Evolutionary conservation across 1,140 invertebrate species (phyloP).

Genomic region (Rhopalosiphum maidis): DNA sequence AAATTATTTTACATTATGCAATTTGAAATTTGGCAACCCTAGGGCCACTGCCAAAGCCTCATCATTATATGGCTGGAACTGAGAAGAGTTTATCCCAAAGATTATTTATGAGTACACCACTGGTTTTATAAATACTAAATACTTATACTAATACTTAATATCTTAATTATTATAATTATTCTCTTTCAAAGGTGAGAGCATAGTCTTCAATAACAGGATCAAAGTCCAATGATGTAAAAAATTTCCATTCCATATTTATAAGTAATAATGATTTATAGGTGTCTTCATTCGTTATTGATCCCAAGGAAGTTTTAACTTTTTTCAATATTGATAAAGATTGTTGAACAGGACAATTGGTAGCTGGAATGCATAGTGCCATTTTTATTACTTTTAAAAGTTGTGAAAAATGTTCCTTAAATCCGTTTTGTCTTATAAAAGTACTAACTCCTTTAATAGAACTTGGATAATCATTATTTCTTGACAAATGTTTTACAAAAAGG

Average conservation of each 20-base stretch:
- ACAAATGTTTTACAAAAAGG: neutral
- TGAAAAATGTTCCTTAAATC: too few species aligned
- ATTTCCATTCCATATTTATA: neutral
- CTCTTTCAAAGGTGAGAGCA: accelerated
- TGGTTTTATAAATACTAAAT: neutral
- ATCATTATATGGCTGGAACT: neutral
- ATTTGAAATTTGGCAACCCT: neutral
- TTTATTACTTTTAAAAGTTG: neutral
- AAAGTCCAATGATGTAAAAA: neutral
- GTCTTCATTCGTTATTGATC: neutral
- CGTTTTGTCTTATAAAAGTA: neutral
- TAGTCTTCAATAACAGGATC: neutral
- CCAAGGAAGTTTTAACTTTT: neutral
- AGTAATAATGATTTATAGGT: neutral
- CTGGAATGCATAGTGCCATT: neutral
- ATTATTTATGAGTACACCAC: neutral
- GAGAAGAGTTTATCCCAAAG: neutral
- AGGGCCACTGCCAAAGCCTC: neutral
- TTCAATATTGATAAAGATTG: neutral
- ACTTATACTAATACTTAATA: too few species aligned
- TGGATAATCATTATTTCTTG: too few species aligned
- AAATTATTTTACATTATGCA: neutral
- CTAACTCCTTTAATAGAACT: neutral
- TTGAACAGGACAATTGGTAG: neutral
- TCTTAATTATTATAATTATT: neutral